These are phyloP conservation scores for Aleiodes leptofemur DNA, from an alignment of 2,888 invertebrate species.

Conservation along the genomic window DNA sequence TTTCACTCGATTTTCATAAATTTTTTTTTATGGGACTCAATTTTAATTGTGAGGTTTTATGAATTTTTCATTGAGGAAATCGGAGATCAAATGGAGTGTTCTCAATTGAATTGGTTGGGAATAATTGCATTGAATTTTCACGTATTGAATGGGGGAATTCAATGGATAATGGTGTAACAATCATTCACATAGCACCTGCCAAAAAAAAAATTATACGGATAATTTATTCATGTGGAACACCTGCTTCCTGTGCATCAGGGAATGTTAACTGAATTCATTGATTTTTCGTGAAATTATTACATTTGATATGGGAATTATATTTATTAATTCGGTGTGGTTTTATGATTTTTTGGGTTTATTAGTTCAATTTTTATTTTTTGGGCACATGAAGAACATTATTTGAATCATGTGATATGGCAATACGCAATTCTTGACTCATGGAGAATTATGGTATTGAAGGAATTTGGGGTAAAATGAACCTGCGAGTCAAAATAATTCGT, in stretches of 20 bases:
- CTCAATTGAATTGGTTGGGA: neutral
- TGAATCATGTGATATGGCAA: too few relatives aligned
- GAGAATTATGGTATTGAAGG: too few relatives aligned
- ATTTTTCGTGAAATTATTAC: slow-evolving; percentile 21
- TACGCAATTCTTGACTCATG: too few relatives aligned
- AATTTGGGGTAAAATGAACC: too few relatives aligned
- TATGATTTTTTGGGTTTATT: slow-evolving; percentile 23
- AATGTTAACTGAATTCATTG: slow-evolving; percentile 29
- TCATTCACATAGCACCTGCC: slow-evolving; percentile 43
- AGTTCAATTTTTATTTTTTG: slow-evolving; percentile 48
- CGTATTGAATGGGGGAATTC: slow-evolving; percentile 15
- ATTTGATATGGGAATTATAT: slow-evolving; percentile 12
- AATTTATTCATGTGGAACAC: slow-evolving; percentile 23
- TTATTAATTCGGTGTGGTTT: too few relatives aligned
- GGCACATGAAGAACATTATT: neutral
- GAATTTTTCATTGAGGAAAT: neutral
- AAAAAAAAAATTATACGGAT: neutral
- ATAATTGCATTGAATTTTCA: slow-evolving; percentile 1
- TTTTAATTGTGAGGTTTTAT: neutral
- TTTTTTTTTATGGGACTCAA: neutral
- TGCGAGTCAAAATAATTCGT: too few relatives aligned
- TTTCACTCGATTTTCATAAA: neutral
- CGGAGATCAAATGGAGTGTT: neutral
- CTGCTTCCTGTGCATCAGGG: slow-evolving; percentile 37
- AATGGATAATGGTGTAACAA: slow-evolving; percentile 40